Evolutionary conservation across 2,888 invertebrate genomes (phyloP).

Genomic region (Hirtodrosophila histrioides): DNA sequence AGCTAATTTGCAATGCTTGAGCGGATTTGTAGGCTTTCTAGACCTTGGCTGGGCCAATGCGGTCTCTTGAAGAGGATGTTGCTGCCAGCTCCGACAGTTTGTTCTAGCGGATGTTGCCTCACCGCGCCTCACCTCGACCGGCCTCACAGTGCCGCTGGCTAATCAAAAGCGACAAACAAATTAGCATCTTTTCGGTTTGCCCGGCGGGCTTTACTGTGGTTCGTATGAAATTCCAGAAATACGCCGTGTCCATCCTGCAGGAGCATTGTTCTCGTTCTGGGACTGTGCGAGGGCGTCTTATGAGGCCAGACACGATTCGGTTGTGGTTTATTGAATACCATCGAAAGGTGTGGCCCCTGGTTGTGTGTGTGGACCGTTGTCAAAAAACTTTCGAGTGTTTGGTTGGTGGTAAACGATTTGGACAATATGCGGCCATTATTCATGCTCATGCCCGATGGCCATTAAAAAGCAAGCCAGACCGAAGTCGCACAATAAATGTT

Average conservation of each 20-base stretch:
- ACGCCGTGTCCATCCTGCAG: constrained; percentile 29
- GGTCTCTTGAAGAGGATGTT: constrained; percentile 57
- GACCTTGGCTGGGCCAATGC: constrained; percentile 17
- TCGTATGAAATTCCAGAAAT: constrained; percentile 10
- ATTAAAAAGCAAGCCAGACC: constrained; percentile 39
- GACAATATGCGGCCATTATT: constrained; percentile 72
- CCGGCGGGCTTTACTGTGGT: constrained; percentile 4
- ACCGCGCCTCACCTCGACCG: not conserved
- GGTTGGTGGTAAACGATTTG: constrained; percentile 55
- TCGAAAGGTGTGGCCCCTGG: constrained; percentile 53
- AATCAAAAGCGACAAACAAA: constrained; percentile 11
- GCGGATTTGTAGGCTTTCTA: constrained; percentile 66
- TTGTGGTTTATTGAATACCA: constrained; percentile 37
- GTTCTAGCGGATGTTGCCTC: constrained; percentile 55
- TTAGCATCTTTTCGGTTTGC: constrained; percentile 10
- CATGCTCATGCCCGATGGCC: constrained; percentile 54
- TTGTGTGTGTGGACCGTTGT: constrained; percentile 41
- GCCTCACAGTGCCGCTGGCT: constrained; percentile 7
- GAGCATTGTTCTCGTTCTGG: constrained; percentile 22
- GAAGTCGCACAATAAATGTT: constrained; percentile 52
- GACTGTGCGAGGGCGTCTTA: constrained; percentile 7
- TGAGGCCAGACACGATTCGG: constrained; percentile 10
- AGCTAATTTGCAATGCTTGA: constrained; percentile 72
- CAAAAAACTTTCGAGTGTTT: constrained; percentile 41
- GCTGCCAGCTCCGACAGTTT: constrained; percentile 13